phyloP scores from a whole-genome alignment of 2,113 vertebrate genomes.

The Orthonyx spaldingii region DNA sequence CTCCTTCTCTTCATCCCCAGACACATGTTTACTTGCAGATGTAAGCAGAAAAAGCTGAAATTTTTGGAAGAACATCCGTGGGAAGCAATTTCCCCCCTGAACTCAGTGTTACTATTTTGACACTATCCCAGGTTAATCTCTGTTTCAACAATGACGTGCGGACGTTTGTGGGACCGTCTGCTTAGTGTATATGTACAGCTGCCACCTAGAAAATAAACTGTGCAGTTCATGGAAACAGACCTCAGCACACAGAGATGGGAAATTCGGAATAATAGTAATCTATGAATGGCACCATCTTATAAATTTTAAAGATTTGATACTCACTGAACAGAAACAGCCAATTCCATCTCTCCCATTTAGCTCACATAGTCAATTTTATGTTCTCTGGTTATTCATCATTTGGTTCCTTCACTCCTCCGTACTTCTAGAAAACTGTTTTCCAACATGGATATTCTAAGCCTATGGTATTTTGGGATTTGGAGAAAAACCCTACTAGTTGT shows the following conservation, averaged over 20 bases:
- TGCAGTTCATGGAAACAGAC: background rate
- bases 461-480: background rate
- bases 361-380: background rate
- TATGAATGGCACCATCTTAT: background rate
- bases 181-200: constrained; percentile 42
- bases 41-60: constrained; percentile 42
- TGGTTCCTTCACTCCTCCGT: background rate
- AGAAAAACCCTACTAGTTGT: background rate
- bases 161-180: background rate
- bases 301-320: background rate
- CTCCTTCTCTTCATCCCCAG: constrained; percentile 39
- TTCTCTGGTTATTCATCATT: background rate
- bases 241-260: background rate
- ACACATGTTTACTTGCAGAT: constrained; percentile 59
- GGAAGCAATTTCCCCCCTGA: constrained; percentile 42
- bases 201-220: constrained; percentile 22
- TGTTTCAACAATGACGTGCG: background rate
- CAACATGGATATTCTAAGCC: background rate
- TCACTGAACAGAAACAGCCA: background rate
- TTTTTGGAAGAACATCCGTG: constrained; percentile 34
- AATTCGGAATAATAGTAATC: background rate
- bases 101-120: constrained; percentile 8
- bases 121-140: constrained; percentile 53
- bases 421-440: background rate
- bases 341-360: background rate